Base-by-base conservation (phyloP, 2,888 invertebrate genomes). In the Blera fallax region DNA sequence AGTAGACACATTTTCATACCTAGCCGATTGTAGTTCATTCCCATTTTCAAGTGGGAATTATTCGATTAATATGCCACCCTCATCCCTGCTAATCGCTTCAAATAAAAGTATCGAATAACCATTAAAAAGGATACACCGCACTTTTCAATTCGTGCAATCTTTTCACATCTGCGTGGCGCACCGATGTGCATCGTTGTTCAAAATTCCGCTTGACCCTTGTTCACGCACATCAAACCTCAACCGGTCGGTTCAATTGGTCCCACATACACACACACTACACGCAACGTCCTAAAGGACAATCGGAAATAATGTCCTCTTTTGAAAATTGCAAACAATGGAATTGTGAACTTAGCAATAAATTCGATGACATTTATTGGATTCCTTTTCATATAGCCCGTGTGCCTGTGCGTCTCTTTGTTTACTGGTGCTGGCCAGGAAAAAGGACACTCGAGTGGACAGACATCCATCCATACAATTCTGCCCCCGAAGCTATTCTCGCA, bases 331-430 rank as follows among this genome's bases (percentile, higher is more conserved):
- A 89, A 90, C 90, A 90, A 90, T 89, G 89, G 88, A 88, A 90
- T 88, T 89, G 73, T 87, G 88, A 89, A 89, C 88, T 88, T 89
- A 89, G 90, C 90, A 89, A 91, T 91, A 91, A 91, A 91, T 91
- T 90, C 89, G 88, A 90, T 89, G 90, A 90, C 91, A 90, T 91
- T 91, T 91, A 91, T 91, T 91, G 91, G 89, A 89, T 91, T 91
- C 90, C 88, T 88, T 87, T 83, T 87, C 73, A 90, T 87, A 80
- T 54, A 54, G 21, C 29, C 56, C 67, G 67, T 67, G 65, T 52
- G 60, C 48, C 14, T 43, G 10, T 45, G 18, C 37, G 65, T 45
- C 29, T 65, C 82, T 79, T 69, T 79, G 79, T 76, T 76, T 56
- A 43, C 29, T 64, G 85, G 74, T 84, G 74, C 52, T 76, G 69